Conservation (phyloP, 2,888 invertebrate genomes). For the Iselma pallidipennis region DNA sequence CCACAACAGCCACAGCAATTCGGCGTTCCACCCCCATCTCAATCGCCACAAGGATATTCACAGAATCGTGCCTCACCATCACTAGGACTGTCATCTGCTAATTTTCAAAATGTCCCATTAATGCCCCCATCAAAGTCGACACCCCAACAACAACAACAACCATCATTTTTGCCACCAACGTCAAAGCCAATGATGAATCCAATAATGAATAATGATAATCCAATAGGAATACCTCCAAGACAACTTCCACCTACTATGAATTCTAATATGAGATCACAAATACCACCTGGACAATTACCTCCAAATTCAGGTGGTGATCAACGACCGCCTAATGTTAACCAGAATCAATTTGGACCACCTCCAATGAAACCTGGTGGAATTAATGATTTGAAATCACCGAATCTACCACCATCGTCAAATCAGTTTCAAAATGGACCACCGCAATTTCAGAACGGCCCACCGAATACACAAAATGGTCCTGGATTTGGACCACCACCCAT, state of each 20-base stretch:
- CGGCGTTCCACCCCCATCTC: conserved; percentile 26
- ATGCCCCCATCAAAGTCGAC: conserved; percentile 33
- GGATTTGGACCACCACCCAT: conserved; percentile 16
- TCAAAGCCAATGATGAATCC: conserved; percentile 25
- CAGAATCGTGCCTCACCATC: conserved; percentile 27
- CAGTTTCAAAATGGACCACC: conserved; percentile 27
- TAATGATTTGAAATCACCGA: neutral
- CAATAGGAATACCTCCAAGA: conserved; percentile 6
- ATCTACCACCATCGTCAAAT: conserved; percentile 32
- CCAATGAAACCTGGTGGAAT: conserved; percentile 3
- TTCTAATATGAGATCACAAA: conserved; percentile 22
- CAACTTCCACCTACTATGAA: conserved; percentile 18
- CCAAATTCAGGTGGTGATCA: conserved; percentile 16
- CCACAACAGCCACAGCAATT: conserved; percentile 48
- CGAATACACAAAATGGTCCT: conserved; percentile 26
- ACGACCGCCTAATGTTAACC: conserved; percentile 50
- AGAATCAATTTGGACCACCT: conserved; percentile 36
- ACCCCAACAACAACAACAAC: conserved; percentile 14
- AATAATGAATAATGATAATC: conserved; percentile 12
- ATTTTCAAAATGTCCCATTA: conserved; percentile 47
- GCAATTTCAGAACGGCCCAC: conserved; percentile 26
- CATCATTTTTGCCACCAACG: conserved; percentile 18
- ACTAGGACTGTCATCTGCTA: conserved; percentile 44
- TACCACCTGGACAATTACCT: conserved; percentile 36
- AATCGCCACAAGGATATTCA: conserved; percentile 36